phyloP scores from a whole-genome alignment of 1,140 invertebrate species.

The Scaptomyza graminum region DNA sequence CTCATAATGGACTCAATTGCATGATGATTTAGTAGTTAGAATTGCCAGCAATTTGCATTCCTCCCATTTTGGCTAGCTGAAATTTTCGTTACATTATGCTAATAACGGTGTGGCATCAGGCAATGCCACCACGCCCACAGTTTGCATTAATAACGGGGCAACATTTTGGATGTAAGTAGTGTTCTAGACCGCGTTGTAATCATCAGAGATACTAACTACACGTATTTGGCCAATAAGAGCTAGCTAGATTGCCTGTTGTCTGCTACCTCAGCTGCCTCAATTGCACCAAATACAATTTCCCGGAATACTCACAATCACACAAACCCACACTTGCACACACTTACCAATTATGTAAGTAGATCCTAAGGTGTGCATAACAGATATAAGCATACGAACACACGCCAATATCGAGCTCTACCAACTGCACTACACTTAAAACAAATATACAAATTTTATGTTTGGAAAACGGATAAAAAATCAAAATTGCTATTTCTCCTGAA shows the following conservation, averaged over 20 bases:
- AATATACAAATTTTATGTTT: neutral
- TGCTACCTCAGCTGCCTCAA: conserved; percentile 15
- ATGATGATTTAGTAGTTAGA: conserved; percentile 7
- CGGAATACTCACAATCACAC: conserved; percentile 3
- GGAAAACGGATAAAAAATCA: too few species aligned
- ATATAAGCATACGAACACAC: conserved; percentile 36
- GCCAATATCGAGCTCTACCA: conserved; percentile 22
- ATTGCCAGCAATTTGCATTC: conserved; percentile 41
- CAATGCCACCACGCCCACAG: conserved; percentile 28
- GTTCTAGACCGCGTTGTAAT: conserved; percentile 15
- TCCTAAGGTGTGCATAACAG: conserved; percentile 74
- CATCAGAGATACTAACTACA: conserved; percentile 63
- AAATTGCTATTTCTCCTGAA: too few species aligned
- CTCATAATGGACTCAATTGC: conserved; percentile 48
- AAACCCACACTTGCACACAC: conserved; percentile 23
- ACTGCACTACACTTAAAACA: neutral
- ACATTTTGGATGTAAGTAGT: conserved; percentile 27
- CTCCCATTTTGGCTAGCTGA: conserved; percentile 16
- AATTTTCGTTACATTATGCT: conserved; percentile 46
- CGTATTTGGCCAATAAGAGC: conserved; percentile 40
- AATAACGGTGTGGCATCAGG: conserved; percentile 53
- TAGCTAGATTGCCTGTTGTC: neutral
- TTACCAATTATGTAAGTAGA: conserved; percentile 78
- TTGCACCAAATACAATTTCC: conserved; percentile 24
- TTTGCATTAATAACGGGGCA: conserved; percentile 63